These are phyloP conservation scores for Microplitis deprimator DNA, from an alignment of 2,888 invertebrate genomes.

Conservation along the genomic window DNA sequence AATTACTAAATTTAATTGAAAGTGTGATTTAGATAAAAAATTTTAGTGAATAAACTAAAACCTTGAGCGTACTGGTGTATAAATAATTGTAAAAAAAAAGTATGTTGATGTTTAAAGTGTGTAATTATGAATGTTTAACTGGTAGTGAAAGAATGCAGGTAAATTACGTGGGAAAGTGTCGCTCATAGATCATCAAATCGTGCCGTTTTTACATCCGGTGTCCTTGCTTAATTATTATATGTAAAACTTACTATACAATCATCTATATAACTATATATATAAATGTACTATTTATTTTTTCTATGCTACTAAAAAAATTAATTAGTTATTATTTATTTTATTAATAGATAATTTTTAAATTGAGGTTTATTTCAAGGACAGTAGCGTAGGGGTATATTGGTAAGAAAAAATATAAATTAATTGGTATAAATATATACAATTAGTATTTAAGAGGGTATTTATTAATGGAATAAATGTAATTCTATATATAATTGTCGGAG, in stretches of 20 bases:
- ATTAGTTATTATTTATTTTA: neutral
- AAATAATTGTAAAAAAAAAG: neutral
- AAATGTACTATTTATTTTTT: slow-evolving; percentile 23
- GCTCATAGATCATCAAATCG: slow-evolving; percentile 54
- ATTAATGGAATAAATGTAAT: neutral
- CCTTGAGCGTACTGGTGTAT: neutral
- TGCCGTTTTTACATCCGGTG: slow-evolving; percentile 61
- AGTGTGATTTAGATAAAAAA: neutral
- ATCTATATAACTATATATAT: neutral
- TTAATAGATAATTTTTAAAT: too few species aligned
- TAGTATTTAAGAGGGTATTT: neutral
- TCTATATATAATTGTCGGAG: neutral
- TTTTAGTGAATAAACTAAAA: neutral
- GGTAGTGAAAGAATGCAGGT: slow-evolving; percentile 36
- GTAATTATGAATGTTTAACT: neutral
- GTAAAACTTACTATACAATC: neutral
- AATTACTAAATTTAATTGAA: neutral
- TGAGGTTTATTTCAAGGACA: too few species aligned
- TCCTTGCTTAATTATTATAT: slow-evolving; percentile 56
- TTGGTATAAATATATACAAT: neutral
- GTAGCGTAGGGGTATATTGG: too few species aligned
- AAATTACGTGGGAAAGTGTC: slow-evolving; percentile 59
- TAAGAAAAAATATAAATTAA: too few species aligned
- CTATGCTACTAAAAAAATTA: neutral
- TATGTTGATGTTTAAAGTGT: neutral